Evolutionary conservation across 2,888 invertebrate species (phyloP).

Genomic region (Napeogenes inachia): DNA sequence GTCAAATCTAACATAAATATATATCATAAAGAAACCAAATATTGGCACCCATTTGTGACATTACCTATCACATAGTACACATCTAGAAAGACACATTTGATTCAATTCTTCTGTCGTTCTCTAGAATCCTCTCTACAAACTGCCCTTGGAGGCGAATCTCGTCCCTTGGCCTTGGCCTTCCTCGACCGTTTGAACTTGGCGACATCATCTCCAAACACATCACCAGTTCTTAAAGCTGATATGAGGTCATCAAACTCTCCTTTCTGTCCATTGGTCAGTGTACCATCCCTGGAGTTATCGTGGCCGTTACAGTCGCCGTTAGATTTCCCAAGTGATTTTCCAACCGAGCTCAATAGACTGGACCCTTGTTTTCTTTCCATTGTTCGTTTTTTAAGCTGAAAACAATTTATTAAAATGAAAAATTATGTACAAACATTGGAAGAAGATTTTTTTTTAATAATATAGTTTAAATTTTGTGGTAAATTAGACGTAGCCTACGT

Average conservation of each 20-base stretch:
- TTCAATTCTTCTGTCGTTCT: constrained; percentile 68
- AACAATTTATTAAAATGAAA: neutral
- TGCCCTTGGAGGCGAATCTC: constrained; percentile 67
- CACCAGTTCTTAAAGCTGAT: constrained; percentile 94
- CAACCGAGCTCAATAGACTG: constrained; percentile 85
- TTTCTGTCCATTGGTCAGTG: constrained; percentile 75
- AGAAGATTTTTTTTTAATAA: too few relatives aligned
- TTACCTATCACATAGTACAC: constrained; percentile 4
- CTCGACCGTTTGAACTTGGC: constrained; percentile 85
- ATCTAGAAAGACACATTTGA: constrained; percentile 14
- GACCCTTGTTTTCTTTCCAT: constrained; percentile 91
- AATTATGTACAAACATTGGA: too few relatives aligned
- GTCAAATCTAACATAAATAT: constrained; percentile 11
- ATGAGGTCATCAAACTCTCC: constrained; percentile 98
- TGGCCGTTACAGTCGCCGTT: constrained; percentile 78
- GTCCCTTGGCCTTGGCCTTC: constrained; percentile 66
- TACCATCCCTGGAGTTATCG: constrained; percentile 56
- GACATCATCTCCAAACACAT: constrained; percentile 96
- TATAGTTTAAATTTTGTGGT: too few relatives aligned
- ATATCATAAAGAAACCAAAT: constrained; percentile 37
- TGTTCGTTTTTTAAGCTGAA: constrained; percentile 87
- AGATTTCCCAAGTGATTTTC: constrained; percentile 82
- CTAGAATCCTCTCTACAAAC: constrained; percentile 68
- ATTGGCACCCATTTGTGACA: constrained; percentile 32
- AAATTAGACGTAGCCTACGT: too few relatives aligned